phyloP scores from a whole-genome alignment of 2,113 vertebrate species.

The Orthonyx spaldingii region DNA sequence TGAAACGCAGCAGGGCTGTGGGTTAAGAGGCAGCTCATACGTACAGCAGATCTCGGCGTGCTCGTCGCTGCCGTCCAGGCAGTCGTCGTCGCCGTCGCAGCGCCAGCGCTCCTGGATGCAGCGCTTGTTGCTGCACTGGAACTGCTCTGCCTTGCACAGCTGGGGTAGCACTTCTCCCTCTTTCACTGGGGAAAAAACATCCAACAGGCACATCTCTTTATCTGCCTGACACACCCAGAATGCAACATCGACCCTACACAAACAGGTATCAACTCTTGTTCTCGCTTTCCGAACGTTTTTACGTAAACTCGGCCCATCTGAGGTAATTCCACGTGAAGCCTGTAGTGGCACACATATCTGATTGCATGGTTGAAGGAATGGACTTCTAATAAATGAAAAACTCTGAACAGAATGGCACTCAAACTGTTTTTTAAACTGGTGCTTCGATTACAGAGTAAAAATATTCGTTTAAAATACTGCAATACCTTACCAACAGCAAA shows the following conservation, averaged over 20 bases:
- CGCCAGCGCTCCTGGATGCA: constrained; percentile 89
- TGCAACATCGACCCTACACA: not conserved
- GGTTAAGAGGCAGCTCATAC: constrained; percentile 3
- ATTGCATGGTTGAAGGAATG: not conserved
- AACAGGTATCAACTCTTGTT: not conserved
- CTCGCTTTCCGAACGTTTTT: not conserved
- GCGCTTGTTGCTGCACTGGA: constrained; percentile 88
- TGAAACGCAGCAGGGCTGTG: accelerated
- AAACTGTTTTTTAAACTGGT: not conserved
- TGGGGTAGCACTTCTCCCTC: constrained; percentile 69
- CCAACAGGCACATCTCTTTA: not conserved
- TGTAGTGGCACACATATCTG: not conserved
- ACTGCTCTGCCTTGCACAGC: constrained; percentile 84
- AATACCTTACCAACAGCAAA: not conserved
- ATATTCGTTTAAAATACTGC: not conserved
- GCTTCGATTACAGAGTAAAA: not conserved
- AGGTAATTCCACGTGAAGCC: not conserved
- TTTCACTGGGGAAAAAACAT: constrained; percentile 66
- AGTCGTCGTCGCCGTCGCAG: constrained; percentile 95
- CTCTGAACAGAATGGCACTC: not conserved
- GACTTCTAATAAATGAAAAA: not conserved
- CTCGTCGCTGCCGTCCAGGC: constrained; percentile 93
- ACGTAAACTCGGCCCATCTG: not conserved
- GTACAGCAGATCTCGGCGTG: constrained; percentile 84
- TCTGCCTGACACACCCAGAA: not conserved